A percentile compares a stretch with the other conserved stretches of the same genome.
Evolutionary conservation across 2,113 vertebrate genomes (phyloP).

Genomic region (Labeo catla): DNA sequence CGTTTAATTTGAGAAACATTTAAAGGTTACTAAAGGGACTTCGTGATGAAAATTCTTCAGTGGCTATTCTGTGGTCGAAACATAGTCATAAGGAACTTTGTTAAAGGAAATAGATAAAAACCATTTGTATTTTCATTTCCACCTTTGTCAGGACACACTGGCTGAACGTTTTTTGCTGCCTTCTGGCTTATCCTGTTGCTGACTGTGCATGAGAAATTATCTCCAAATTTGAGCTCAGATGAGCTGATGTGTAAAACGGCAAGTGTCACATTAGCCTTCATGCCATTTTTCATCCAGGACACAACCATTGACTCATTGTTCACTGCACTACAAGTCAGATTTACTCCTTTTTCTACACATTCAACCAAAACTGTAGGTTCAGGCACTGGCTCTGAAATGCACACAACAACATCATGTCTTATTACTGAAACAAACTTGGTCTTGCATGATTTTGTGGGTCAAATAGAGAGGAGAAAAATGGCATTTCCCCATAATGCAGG

Average conservation of each 20-base stretch:
- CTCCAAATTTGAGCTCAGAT: background rate
- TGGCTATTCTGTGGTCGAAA: background rate
- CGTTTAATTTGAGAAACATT: no score
- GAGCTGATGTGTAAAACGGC: background rate
- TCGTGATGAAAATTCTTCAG: background rate
- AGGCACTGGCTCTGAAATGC: conserved; percentile 9
- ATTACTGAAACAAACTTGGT: background rate
- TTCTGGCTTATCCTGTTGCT: background rate
- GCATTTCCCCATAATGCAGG: background rate
- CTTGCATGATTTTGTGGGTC: background rate
- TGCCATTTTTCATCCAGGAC: background rate
- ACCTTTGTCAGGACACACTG: background rate
- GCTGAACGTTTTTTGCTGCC: background rate
- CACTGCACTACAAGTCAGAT: background rate
- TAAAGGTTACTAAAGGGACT: background rate
- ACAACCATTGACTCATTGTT: background rate
- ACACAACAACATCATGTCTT: background rate
- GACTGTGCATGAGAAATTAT: conserved; percentile 3
- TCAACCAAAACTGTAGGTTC: background rate
- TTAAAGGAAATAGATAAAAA: no score
- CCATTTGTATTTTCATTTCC: no score
- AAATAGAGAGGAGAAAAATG: background rate
- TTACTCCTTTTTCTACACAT: background rate
- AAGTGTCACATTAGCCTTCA: background rate
- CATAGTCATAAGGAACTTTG: background rate